Conservation (phyloP, 2,888 invertebrate species). For the Metellina segmentata region DNA sequence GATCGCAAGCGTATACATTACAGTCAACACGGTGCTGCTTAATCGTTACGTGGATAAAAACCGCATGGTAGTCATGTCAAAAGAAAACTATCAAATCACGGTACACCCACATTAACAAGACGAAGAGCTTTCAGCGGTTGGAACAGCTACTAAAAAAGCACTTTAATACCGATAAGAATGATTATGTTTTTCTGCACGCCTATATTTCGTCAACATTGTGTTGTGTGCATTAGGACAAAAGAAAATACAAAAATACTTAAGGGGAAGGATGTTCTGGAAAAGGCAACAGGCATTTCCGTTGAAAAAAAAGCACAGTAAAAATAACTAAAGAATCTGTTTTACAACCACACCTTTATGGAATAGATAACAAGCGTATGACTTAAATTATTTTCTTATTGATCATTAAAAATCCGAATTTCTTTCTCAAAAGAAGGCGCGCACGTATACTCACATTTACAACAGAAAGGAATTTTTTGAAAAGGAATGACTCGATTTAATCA, state of each 20-base stretch:
- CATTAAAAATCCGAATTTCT: too few species aligned
- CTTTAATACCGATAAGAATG: constrained; percentile 14
- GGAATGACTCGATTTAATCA: too few species aligned
- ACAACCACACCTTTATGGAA: neutral
- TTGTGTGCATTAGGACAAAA: neutral
- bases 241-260: neutral
- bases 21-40: neutral
- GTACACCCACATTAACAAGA: constrained; percentile 25
- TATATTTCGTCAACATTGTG: neutral
- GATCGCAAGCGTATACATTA: neutral
- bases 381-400: too few species aligned
- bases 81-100: neutral
- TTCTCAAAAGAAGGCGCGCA: too few species aligned
- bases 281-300: constrained; percentile 16
- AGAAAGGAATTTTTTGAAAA: too few species aligned
- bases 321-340: neutral
- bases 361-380: too few species aligned
- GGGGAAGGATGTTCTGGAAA: constrained; percentile 11
- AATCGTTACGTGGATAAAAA: neutral
- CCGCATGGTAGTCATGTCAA: neutral
- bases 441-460: too few species aligned
- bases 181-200: neutral
- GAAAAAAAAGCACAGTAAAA: neutral
- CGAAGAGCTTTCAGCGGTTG: constrained; percentile 32
- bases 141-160: constrained; percentile 24